Evolutionary conservation across 1,140 invertebrate species (phyloP), one percentile per base, ranked within the genome.

Genomic region (Cydia amplana): DNA sequence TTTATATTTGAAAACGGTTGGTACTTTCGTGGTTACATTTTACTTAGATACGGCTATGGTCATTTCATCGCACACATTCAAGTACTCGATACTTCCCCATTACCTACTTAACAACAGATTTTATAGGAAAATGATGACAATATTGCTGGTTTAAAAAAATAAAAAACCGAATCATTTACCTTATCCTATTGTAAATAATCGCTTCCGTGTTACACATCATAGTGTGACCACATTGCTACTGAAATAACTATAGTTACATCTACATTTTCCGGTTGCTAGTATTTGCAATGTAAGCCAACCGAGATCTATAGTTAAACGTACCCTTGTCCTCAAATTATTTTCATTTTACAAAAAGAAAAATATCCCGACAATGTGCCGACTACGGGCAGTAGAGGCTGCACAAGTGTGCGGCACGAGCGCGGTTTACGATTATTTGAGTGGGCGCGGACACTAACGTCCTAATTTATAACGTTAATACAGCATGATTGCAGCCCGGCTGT

Each of bases 401-500:
- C 65, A 70, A 75, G 74, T 73, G 73, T 43, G 28, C 64, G 75
- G 75, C 79, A 75, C 89, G 88, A 89, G 89, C 74, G 75, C 79
- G 83, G 79, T 89, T 88, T 90, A 91, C 85, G 87, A 85, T 91
- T 91, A 91, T 90, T 90, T 87, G 86, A 89, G 88, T 91, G 87
- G 85, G 81, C 81, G 80, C 79, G 80, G 81, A 80, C 85, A 77
- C 77, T 89, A 89, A 91, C 88, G 85, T 91, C 88, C 88, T 91
- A 88, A 91, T 91, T 91, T 91, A 91, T 90, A 91, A 89, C 88
- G 85, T 88, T 91, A 90, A 91, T 91, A 90, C 87, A 78, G 79
- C 84, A 85, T 88, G 85, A 87, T 85, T 83, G 86, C 83, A 77
- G 77, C 72, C 60, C n/a, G 74, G 18, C 49, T 23, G 43, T 70